phyloP scores from a whole-genome alignment of 2,113 vertebrate species.

The Thomomys bottae region DNA sequence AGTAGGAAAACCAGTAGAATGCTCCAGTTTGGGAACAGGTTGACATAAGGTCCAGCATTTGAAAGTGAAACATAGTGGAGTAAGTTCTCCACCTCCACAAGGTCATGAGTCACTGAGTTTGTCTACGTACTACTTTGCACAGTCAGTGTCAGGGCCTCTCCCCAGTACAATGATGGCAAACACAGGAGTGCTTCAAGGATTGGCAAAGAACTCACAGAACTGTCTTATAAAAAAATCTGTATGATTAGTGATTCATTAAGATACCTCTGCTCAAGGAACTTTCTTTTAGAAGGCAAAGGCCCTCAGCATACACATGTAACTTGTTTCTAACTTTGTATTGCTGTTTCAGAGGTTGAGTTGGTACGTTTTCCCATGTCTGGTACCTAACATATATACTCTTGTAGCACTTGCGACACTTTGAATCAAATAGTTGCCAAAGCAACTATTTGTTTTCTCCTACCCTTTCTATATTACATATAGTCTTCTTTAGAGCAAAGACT shows the following conservation, averaged over 20 bases:
- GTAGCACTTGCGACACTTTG: background rate
- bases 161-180: background rate
- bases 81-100: background rate
- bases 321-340: background rate
- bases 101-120: background rate
- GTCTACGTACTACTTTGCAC: background rate
- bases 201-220: background rate
- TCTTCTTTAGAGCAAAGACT: background rate
- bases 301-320: background rate
- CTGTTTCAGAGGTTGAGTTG: background rate
- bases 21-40: background rate
- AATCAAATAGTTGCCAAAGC: background rate
- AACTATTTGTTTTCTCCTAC: background rate
- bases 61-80: background rate
- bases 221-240: background rate
- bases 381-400: background rate
- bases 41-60: background rate
- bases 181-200: background rate
- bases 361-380: too few species aligned
- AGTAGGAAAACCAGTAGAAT: slow-evolving; percentile 37
- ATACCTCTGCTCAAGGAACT: background rate
- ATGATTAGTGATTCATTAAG: background rate
- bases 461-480: background rate
- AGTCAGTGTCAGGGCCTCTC: background rate
- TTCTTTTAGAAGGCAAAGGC: background rate